Evolutionary conservation across 2,888 invertebrate species (phyloP), one percentile per base, ranked within the genome.

Genomic region (Caenorhabditis auriculariae): DNA sequence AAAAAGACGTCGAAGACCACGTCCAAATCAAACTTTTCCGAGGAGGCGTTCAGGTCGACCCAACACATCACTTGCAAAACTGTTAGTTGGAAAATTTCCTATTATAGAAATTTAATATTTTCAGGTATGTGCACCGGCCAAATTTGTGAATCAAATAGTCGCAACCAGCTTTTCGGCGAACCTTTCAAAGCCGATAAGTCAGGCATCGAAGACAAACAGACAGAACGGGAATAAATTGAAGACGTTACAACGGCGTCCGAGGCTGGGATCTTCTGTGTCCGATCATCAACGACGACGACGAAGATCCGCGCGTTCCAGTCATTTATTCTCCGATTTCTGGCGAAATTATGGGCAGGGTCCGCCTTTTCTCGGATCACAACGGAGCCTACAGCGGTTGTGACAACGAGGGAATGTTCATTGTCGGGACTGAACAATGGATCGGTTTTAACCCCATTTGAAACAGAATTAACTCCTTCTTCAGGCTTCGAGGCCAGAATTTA

Each of bases 41-140:
- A 42, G 67, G 73, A 37, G 81, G 80, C 27, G 54, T 62, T 28
- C 61, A 62, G 5, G 66, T 81, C 44, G 81, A 81, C 54, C 77
- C 78, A 24, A 80, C 80, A 3, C 66, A 68, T 47, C 81, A 80
- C 61, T 60, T 81, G 47, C 72, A 75, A 37, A 66, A 75, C 46
- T 81, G 81, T 80, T 47, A 56, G 64, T 56, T 23, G 23, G 4
- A 17, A 19, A 37, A 17, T 2, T 26, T 4, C 17, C 32, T 37
- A 23, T 27, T 6, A 6, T 12, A 17, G 42, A 35, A n/a, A n/a
- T n/a, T n/a, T n/a, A 15, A 48, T 6, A 24, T 23, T 54, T 54
- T 59, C 46, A 80, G 80, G 80, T 56, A 78, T 80, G 76, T 81
- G 81, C 66, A 81, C 80, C 7, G 81, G 81, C 6, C 79, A 80